These are phyloP conservation scores for Nestor notabilis DNA, from an alignment of 2,113 vertebrate species.

Conservation along the genomic window DNA sequence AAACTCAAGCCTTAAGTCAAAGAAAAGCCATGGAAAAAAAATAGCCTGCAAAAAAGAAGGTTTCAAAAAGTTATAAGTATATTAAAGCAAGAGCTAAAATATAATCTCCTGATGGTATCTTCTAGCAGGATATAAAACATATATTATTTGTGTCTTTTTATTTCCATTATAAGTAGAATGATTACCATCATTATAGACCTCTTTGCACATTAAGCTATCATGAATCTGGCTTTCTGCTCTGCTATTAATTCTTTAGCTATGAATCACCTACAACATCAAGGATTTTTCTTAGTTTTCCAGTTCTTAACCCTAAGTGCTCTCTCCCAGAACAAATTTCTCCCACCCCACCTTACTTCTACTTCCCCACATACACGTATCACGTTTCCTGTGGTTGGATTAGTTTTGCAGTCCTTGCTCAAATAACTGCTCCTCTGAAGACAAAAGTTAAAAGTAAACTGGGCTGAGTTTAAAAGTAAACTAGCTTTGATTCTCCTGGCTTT, in stretches of 20 bases:
- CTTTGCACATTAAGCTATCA: not conserved
- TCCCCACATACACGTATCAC: not conserved
- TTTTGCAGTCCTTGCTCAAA: slow-evolving; percentile 6
- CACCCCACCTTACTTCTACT: not conserved
- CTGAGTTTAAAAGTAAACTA: slow-evolving; percentile 33
- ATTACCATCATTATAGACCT: not conserved
- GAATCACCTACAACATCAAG: not conserved
- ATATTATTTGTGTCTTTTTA: not conserved
- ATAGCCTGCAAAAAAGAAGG: not conserved
- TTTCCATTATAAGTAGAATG: not conserved
- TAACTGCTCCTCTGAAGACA: not conserved
- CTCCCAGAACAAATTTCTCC: not conserved
- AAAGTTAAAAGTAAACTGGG: slow-evolving; percentile 5
- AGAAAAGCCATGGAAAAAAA: not conserved
- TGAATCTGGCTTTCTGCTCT: not conserved
- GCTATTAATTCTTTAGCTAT: not conserved
- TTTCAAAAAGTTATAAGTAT: not conserved
- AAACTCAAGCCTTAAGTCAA: not conserved
- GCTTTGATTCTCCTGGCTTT: slow-evolving; percentile 9
- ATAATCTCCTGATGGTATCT: not conserved
- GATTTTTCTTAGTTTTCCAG: not conserved
- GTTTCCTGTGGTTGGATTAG: not conserved
- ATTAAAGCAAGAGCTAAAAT: not conserved
- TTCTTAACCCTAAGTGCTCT: not conserved
- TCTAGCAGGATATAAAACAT: not conserved